Evolutionary conservation across 1,140 invertebrate species (phyloP), one percentile per base, ranked within the genome.

Genomic region (Lysiphlebus fabarum): DNA sequence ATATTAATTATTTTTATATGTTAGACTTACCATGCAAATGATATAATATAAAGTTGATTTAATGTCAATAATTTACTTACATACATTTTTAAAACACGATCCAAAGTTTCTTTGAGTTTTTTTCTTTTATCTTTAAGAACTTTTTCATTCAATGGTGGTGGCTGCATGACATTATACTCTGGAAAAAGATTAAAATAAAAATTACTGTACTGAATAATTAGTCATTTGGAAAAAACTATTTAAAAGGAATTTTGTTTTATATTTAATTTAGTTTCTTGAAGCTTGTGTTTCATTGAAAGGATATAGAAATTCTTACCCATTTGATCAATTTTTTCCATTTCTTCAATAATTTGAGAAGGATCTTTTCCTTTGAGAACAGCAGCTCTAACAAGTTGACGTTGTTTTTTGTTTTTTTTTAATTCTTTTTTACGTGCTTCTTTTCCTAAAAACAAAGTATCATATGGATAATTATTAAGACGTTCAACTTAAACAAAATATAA

Each of bases 311-410:
- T 68, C 69, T 71, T 84, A 95, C 93, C 93, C 92, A 98, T 96
- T 84, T 94, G 90, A 86, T 98, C 96, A 73, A 98, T 95, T 80
- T 96, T 93, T 76, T 98, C 95, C 83, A 98, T 88, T 81, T 98
- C 96, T 74, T 92, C 88, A 38, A 99, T 85, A 55, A 99, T 88
- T 76, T 96, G 92, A 58, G 88, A 82, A 7, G 96, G 95, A 86
- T 98, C 95, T 85, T 98, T 98, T 73, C 95, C 95, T 84, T 98
- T 98, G 0, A 98, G 81, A n/a, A 98, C 96, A 56, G 95, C 94
- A 58, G 93, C 92, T 69, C 96, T 80, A 4, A 98, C 96, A 81
- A 96, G 87, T 81, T 96, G 92, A 50, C 96, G 83, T 75, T 98
- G 96, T 67, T 94, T 91, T 75, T 98, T 98, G 77, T 98, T 98